Evolutionary conservation across 2,113 vertebrate genomes (phyloP).

Genomic region (Pica pica): DNA sequence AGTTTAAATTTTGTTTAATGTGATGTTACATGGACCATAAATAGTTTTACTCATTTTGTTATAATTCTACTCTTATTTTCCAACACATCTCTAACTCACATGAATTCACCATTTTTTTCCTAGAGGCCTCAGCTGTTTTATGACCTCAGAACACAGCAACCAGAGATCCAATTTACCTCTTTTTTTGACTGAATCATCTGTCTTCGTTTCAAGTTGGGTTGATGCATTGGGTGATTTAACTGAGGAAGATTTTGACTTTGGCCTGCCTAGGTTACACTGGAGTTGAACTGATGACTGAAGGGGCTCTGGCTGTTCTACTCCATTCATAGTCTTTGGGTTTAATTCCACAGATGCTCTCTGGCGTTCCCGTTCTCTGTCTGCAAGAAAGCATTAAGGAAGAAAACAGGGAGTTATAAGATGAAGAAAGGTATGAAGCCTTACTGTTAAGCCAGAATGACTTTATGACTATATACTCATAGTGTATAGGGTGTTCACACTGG

Average conservation of each 20-base stretch:
- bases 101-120: background rate
- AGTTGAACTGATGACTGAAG: slow-evolving; percentile 64
- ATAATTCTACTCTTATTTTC: background rate
- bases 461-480: background rate
- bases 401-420: background rate
- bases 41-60: background rate
- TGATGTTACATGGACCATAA: background rate
- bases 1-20: background rate
- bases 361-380: slow-evolving; percentile 67
- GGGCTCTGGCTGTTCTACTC: slow-evolving; percentile 59
- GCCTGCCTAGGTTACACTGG: slow-evolving; percentile 61
- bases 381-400: slow-evolving; percentile 49
- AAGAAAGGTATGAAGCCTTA: background rate
- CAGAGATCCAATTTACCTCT: slow-evolving; percentile 70
- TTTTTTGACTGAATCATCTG: slow-evolving; percentile 73
- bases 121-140: background rate
- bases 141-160: background rate
- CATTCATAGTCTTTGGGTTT: slow-evolving; percentile 58
- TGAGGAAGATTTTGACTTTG: slow-evolving; percentile 70
- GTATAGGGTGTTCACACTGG: background rate
- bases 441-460: background rate
- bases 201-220: slow-evolving; percentile 63
- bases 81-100: background rate
- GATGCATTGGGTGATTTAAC: slow-evolving; percentile 49
- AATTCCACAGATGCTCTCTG: slow-evolving; percentile 64